Conservation (phyloP, 1,140 invertebrate genomes). For the Frieseomelitta varia region DNA sequence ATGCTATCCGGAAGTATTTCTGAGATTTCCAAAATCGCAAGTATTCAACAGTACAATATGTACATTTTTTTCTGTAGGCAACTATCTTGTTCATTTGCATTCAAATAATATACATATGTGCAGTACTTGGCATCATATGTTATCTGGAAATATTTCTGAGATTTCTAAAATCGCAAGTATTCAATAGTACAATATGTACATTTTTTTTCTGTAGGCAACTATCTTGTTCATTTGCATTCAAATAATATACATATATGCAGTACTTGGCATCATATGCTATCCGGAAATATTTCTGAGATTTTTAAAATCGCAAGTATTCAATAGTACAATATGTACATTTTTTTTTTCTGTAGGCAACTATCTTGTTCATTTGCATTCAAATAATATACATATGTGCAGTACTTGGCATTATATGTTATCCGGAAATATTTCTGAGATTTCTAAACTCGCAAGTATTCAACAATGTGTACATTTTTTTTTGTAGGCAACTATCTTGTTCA, state of each 20-base stretch:
- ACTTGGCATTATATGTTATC: too few relatives aligned
- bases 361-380: not conserved
- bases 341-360: not conserved
- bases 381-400: not conserved
- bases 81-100: not conserved
- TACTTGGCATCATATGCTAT: too few relatives aligned
- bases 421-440: constrained; percentile 53
- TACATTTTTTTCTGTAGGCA: not conserved
- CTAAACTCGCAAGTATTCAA: constrained; percentile 21
- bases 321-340: not conserved
- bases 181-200: not conserved
- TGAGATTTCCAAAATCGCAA: constrained; percentile 52
- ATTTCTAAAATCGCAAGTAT: constrained; percentile 40
- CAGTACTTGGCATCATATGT: too few relatives aligned
- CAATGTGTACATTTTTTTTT: not conserved
- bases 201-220: not conserved
- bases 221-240: not conserved
- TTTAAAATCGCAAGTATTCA: constrained; percentile 17
- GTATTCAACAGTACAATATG: not conserved
- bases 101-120: not conserved
- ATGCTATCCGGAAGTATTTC: constrained; percentile 33
- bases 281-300: constrained; percentile 53
- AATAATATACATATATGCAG: not conserved
- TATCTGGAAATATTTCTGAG: constrained; percentile 45
- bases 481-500: not conserved